Evolutionary conservation across 2,797 vertebrate species (phyloP).

Genomic region (Sylvia borin): DNA sequence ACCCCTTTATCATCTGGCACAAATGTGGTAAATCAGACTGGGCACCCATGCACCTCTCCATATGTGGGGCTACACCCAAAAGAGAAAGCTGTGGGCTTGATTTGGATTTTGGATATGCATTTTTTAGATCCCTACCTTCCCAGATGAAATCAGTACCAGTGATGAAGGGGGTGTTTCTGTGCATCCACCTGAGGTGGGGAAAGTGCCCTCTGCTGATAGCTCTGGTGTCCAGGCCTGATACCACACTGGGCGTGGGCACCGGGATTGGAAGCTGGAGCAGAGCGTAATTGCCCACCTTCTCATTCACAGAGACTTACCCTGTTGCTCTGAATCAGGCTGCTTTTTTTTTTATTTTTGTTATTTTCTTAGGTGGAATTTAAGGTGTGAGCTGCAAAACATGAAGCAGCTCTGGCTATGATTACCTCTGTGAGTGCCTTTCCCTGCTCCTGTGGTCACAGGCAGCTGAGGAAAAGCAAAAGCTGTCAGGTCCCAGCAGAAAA

Average conservation of each 20-base stretch:
- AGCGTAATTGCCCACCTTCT: not conserved
- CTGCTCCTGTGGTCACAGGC: not conserved
- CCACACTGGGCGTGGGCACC: not conserved
- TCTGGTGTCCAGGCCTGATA: not conserved
- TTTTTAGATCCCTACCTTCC: not conserved
- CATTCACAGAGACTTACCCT: not conserved
- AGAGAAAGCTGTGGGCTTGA: not conserved
- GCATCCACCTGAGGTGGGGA: not conserved
- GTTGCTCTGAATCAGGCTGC: not conserved
- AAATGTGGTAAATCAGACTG: not conserved
- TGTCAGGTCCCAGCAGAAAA: conserved; percentile 34
- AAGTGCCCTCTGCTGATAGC: not conserved
- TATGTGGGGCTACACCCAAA: not conserved
- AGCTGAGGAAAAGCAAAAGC: not conserved
- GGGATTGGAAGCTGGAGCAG: not conserved
- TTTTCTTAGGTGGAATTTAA: not conserved
- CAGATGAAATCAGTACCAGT: not conserved
- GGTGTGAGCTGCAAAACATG: not conserved
- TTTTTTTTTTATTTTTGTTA: too few species aligned
- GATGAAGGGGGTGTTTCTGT: not conserved
- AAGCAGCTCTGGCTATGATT: not conserved
- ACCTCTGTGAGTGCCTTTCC: not conserved
- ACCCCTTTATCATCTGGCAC: not conserved
- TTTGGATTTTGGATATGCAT: not conserved
- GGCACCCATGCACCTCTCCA: not conserved